Evolutionary conservation across 1,140 invertebrate species (phyloP).

Genomic region (Maconellicoccus hirsutus): DNA sequence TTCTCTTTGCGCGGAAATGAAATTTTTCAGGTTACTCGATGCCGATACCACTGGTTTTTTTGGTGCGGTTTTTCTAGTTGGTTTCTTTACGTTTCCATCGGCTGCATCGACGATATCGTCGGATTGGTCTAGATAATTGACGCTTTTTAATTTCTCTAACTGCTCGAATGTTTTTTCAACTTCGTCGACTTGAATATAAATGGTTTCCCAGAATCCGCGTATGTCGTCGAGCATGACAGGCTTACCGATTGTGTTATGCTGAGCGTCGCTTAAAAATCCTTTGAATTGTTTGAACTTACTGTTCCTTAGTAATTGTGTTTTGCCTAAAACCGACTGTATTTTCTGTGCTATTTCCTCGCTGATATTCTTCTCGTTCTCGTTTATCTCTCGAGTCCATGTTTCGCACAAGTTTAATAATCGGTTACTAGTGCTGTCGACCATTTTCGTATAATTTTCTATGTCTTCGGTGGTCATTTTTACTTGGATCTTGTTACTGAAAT

Average conservation of each 20-base stretch:
- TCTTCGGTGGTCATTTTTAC: slow-evolving; percentile 15
- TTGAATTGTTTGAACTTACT: slow-evolving; percentile 7
- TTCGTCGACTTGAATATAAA: slow-evolving; percentile 4
- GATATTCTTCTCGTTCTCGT: background rate
- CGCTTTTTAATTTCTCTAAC: background rate
- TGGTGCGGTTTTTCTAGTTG: background rate
- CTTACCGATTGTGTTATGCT: background rate
- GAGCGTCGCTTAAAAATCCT: slow-evolving; percentile 12
- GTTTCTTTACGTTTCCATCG: background rate
- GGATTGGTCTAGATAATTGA: background rate
- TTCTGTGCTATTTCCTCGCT: background rate
- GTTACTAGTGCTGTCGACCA: background rate
- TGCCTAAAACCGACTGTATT: background rate
- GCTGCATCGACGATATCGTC: background rate
- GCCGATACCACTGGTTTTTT: slow-evolving; percentile 6
- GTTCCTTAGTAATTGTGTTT: slow-evolving; percentile 13
- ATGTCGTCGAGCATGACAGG: slow-evolving; percentile 14
- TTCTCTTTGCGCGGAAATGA: slow-evolving; percentile 5
- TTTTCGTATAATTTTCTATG: slow-evolving; percentile 9
- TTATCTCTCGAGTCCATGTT: background rate
- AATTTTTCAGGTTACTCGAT: slow-evolving; percentile 1
- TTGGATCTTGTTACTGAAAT: slow-evolving; percentile 11
- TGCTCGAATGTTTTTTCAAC: slow-evolving; percentile 2
- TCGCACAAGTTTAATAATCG: background rate
- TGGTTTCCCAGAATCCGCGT: slow-evolving; percentile 7